These are phyloP conservation scores for Zosterops borbonicus DNA, from an alignment of 2,113 vertebrate species.

Conservation along the genomic window DNA sequence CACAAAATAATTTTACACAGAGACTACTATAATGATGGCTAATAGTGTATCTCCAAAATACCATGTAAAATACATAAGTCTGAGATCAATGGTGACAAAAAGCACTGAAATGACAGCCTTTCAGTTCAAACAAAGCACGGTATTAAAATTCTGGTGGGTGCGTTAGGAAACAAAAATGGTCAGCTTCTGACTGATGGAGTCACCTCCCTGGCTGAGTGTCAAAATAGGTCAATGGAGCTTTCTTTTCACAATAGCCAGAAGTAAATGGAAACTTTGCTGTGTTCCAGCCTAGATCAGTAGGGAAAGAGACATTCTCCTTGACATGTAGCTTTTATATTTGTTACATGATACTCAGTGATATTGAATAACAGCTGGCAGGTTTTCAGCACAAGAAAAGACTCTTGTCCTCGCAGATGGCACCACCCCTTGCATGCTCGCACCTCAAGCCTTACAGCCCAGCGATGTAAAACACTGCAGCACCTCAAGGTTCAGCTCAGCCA, in stretches of 20 bases:
- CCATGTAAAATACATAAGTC: background rate
- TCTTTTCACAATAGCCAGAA: constrained; percentile 50
- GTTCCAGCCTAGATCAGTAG: background rate
- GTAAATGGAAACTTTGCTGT: constrained; percentile 59
- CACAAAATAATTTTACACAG: background rate
- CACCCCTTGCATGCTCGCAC: constrained; percentile 51
- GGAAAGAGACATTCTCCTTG: background rate
- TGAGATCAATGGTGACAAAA: background rate
- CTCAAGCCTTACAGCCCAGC: constrained; percentile 58
- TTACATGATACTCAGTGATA: background rate
- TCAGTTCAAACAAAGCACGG: background rate
- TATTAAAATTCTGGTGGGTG: constrained; percentile 54
- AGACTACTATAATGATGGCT: background rate
- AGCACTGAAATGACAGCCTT: background rate
- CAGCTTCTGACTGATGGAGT: constrained; percentile 62
- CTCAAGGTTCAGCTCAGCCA: constrained; percentile 77
- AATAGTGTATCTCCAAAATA: background rate
- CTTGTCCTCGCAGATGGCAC: background rate
- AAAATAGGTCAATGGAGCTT: constrained; percentile 61
- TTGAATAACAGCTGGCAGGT: constrained; percentile 15
- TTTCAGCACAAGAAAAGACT: background rate
- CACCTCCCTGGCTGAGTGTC: constrained; percentile 53
- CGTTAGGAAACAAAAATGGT: constrained; percentile 55
- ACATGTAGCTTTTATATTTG: constrained; percentile 33
- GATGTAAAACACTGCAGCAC: constrained; percentile 19